phyloP scores from a whole-genome alignment of 1,140 invertebrate species.

The Harlomillsia oculata region DNA sequence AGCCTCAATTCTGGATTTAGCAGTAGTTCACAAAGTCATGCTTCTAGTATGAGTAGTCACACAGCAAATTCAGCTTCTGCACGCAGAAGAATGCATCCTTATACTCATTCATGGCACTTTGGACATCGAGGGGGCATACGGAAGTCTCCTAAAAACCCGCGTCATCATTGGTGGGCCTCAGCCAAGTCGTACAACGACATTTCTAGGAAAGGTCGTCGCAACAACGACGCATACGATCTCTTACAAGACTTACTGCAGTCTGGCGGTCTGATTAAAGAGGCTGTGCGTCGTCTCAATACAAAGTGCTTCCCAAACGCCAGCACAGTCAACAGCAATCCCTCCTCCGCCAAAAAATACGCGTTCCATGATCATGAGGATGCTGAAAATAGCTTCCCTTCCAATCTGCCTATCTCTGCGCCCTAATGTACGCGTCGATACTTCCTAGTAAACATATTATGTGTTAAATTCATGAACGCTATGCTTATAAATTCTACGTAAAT shows the following conservation, averaged over 20 bases:
- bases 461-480: background rate
- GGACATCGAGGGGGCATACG: constrained; percentile 12
- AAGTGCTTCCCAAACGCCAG: constrained; percentile 9
- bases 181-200: constrained; percentile 16
- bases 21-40: constrained; percentile 1
- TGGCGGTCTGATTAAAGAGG: constrained; percentile 59
- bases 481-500: background rate
- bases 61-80: too few relatives aligned
- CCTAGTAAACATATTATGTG: background rate
- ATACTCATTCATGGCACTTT: constrained; percentile 20
- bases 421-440: too few relatives aligned
- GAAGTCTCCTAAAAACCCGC: constrained; percentile 5
- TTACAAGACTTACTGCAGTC: constrained; percentile 53
- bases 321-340: background rate
- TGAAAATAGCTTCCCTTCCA: constrained; percentile 24
- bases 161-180: constrained; percentile 24
- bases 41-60: constrained; percentile 9
- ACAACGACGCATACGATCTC: constrained; percentile 55
- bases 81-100: constrained; percentile 17
- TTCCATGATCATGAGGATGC: constrained; percentile 19
- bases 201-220: constrained; percentile 1
- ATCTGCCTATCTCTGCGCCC: constrained; percentile 13
- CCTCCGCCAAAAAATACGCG: constrained; percentile 11
- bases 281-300: constrained; percentile 47
- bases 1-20: background rate